Conservation (phyloP, 2,797 vertebrate genomes). For the Geotria australis region DNA sequence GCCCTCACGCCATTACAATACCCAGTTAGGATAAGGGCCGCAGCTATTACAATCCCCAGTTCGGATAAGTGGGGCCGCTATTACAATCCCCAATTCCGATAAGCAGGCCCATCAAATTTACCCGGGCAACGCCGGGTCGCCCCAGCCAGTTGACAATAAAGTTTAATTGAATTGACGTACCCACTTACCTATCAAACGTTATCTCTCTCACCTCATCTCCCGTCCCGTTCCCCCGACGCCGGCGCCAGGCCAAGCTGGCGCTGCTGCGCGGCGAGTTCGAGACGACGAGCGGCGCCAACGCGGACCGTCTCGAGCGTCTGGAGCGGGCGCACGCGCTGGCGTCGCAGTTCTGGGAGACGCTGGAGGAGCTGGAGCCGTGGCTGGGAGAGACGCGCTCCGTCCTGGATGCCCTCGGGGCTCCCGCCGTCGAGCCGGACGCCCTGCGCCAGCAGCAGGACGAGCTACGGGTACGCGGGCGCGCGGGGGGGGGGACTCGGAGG, state of each 20-base stretch:
- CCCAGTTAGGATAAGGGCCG: no score
- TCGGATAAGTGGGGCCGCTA: no score
- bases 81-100: no score
- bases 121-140: no score
- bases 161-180: no score
- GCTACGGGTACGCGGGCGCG: slow-evolving; percentile 35
- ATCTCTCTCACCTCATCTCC: no score
- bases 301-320: slow-evolving; percentile 61
- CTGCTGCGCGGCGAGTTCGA: slow-evolving; percentile 38
- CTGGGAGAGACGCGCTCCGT: slow-evolving; percentile 37
- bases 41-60: no score
- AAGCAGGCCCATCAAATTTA: no score
- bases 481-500: no score
- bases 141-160: no score
- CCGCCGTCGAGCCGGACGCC: slow-evolving; percentile 64
- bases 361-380: slow-evolving; percentile 88
- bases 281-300: slow-evolving; percentile 51
- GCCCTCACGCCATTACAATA: no score
- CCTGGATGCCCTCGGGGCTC: slow-evolving; percentile 40
- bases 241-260: slow-evolving; percentile 34
- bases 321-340: slow-evolving; percentile 69
- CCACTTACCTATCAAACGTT: no score
- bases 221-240: not conserved
- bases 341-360: slow-evolving; percentile 87
- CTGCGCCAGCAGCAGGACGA: slow-evolving; percentile 80